Conservation (phyloP, 2,113 vertebrate species). For the Ellobius talpinus region DNA sequence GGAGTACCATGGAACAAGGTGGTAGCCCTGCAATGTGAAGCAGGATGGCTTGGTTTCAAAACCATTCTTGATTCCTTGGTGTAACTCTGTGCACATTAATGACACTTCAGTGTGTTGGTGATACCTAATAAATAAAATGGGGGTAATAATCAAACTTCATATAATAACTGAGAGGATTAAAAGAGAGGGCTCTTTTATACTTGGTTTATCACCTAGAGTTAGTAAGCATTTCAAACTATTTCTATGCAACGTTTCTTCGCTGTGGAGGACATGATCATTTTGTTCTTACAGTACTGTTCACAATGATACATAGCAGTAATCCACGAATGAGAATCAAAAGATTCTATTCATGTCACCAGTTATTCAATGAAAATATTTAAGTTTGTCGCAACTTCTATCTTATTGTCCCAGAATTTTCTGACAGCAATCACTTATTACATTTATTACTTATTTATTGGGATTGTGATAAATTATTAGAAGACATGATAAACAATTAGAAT, state of each 20-base stretch:
- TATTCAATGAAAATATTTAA: not conserved
- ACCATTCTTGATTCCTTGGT: not conserved
- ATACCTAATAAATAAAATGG: not conserved
- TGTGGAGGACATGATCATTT: not conserved
- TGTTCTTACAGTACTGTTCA: not conserved
- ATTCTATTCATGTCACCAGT: not conserved
- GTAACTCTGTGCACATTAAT: not conserved
- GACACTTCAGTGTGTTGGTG: not conserved
- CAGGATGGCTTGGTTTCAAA: not conserved
- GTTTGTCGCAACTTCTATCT: constrained; percentile 4
- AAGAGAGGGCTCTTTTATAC: not conserved
- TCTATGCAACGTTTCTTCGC: not conserved
- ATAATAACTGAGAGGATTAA: not conserved
- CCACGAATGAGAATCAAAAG: not conserved
- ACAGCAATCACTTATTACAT: not conserved
- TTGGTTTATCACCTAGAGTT: not conserved
- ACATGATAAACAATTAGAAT: constrained; percentile 23
- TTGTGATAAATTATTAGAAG: constrained; percentile 12
- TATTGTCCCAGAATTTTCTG: not conserved
- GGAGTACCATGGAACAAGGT: not conserved
- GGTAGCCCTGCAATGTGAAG: not conserved
- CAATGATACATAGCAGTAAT: not conserved
- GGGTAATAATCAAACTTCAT: not conserved
- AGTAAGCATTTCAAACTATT: not conserved
- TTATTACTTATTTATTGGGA: not conserved